Conservation (phyloP, 2,888 invertebrate species). For the Chrysotoxum bicinctum region DNA sequence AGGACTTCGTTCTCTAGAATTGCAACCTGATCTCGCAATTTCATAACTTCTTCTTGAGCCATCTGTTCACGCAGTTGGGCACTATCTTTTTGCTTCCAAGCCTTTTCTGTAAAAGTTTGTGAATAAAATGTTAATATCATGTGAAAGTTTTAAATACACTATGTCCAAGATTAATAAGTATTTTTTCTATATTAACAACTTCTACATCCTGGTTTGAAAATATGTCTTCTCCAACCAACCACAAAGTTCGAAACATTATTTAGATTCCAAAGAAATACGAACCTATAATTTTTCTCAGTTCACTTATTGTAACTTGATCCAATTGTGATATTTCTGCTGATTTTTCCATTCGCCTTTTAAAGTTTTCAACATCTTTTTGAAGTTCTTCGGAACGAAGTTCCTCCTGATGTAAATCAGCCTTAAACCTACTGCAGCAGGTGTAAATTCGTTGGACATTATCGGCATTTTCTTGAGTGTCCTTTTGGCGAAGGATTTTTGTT, state of each 20-base stretch:
- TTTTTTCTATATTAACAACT: no score
- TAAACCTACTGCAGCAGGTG: conserved; percentile 78
- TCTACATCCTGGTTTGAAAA: no score
- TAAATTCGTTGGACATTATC: conserved; percentile 80
- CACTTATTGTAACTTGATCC: conserved; percentile 79
- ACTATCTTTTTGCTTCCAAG: conserved; percentile 81
- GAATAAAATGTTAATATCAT: background rate
- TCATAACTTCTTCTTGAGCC: conserved; percentile 79
- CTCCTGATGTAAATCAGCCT: conserved; percentile 77
- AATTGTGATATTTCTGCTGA: conserved; percentile 76
- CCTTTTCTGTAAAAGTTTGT: conserved; percentile 76
- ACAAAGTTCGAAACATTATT: background rate
- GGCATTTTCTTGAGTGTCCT: conserved; percentile 79
- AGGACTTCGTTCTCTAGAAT: conserved; percentile 77
- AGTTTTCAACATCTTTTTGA: conserved; percentile 75
- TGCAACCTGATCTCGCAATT: conserved; percentile 78
- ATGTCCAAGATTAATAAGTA: no score
- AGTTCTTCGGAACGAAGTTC: conserved; percentile 76
- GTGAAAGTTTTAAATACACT: no score
- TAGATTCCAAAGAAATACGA: background rate
- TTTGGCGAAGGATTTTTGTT: conserved; percentile 78
- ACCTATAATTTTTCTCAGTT: conserved; percentile 80
- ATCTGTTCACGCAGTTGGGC: conserved; percentile 80
- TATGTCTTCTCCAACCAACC: no score
- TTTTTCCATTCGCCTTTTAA: conserved; percentile 76